Percentiles rank a stretch among this genome's conserved stretches.
Conservation (phyloP, 2,888 invertebrate genomes). For the Sipha maydis region DNA sequence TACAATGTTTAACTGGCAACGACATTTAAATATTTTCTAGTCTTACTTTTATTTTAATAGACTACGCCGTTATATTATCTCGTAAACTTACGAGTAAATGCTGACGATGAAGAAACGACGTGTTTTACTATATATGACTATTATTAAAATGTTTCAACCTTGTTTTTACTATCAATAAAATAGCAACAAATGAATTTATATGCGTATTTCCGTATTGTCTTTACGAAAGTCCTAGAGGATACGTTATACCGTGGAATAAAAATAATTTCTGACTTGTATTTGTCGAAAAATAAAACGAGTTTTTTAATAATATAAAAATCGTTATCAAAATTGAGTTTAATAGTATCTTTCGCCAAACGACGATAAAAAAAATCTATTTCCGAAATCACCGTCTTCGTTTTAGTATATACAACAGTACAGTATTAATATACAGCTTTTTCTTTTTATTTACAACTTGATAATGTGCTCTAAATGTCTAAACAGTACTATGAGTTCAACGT, state of each 20-base stretch:
- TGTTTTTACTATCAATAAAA: slow-evolving; percentile 51
- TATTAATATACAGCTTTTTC: not conserved
- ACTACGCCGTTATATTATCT: not conserved
- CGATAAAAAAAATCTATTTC: slow-evolving; percentile 14
- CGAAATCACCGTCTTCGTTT: not conserved
- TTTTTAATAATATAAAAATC: not conserved
- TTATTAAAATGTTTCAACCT: slow-evolving; percentile 21
- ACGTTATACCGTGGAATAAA: not conserved
- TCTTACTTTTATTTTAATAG: not conserved
- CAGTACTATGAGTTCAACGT: slow-evolving; percentile 23
- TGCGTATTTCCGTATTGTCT: slow-evolving; percentile 10
- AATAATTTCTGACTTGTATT: not conserved
- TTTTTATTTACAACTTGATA: slow-evolving; percentile 44
- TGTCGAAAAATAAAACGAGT: slow-evolving; percentile 4
- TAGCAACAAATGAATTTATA: slow-evolving; percentile 13
- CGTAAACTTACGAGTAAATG: too few species aligned
- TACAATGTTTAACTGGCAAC: not conserved
- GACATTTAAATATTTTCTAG: slow-evolving; percentile 22
- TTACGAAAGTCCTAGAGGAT: slow-evolving; percentile 24
- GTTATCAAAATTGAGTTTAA: slow-evolving; percentile 31
- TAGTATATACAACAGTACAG: not conserved
- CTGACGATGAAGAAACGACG: not conserved
- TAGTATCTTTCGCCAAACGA: not conserved
- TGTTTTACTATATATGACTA: not conserved
- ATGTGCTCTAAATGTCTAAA: slow-evolving; percentile 49